phyloP scores from a whole-genome alignment of 1,140 invertebrate species.

The Leptoteleia sp. region DNA sequence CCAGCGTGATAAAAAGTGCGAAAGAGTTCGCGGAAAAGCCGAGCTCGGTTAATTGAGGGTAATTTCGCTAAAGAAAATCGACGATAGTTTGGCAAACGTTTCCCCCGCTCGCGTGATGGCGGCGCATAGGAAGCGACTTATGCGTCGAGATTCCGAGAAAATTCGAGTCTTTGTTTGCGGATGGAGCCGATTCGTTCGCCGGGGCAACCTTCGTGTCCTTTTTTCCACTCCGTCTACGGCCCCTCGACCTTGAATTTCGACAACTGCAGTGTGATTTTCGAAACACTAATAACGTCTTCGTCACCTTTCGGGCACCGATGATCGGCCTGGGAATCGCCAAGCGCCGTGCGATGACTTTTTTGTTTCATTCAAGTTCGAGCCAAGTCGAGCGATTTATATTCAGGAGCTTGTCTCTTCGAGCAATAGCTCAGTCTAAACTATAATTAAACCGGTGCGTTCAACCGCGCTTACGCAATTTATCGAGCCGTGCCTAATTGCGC shows the following conservation, averaged over 20 bases:
- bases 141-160: constrained; percentile 47
- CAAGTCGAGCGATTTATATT: constrained; percentile 61
- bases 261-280: constrained; percentile 36
- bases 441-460: constrained; percentile 71
- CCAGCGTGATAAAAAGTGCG: constrained; percentile 37
- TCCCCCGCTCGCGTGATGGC: constrained; percentile 41
- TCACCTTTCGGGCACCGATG: constrained; percentile 35
- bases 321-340: constrained; percentile 54
- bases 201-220: background rate
- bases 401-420: constrained; percentile 59
- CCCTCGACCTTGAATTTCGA: constrained; percentile 20
- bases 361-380: constrained; percentile 54
- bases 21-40: constrained; percentile 50
- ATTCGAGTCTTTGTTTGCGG: constrained; percentile 53
- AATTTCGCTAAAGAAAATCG: constrained; percentile 58
- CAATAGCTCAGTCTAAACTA: constrained; percentile 67
- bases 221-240: constrained; percentile 7
- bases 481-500: constrained; percentile 69
- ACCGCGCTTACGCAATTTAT: constrained; percentile 70
- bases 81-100: constrained; percentile 51
- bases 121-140: constrained; percentile 41
- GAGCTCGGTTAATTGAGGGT: constrained; percentile 38
- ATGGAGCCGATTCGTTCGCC: constrained; percentile 6
- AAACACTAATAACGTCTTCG: constrained; percentile 47
- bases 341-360: constrained; percentile 52